Evolutionary conservation across 2,113 vertebrate species (phyloP).

Genomic region (Suncus etruscus): DNA sequence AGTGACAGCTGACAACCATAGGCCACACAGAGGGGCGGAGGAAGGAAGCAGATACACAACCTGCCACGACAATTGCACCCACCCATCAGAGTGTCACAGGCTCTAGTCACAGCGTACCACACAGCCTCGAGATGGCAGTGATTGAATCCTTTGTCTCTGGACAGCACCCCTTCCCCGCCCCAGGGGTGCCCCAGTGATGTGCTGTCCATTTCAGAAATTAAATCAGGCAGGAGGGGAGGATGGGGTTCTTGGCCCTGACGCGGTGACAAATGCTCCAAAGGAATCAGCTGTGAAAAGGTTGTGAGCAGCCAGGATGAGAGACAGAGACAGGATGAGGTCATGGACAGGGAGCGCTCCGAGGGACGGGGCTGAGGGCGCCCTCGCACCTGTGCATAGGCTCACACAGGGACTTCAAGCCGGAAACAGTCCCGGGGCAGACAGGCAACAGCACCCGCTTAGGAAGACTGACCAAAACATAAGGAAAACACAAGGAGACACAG

Average conservation of each 20-base stretch:
- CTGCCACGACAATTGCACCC: conserved; percentile 28
- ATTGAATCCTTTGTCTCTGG: conserved; percentile 73
- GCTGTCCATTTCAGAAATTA: conserved; percentile 83
- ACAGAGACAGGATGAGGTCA: conserved; percentile 84
- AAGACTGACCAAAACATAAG: conserved; percentile 13
- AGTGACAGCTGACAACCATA: conserved; percentile 9
- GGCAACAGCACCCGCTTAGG: conserved; percentile 59
- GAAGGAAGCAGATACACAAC: not conserved
- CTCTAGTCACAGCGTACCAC: not conserved
- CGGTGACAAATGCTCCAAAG: conserved; percentile 82
- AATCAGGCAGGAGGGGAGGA: conserved; percentile 80
- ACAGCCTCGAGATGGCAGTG: conserved; percentile 42
- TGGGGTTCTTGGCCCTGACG: conserved; percentile 80
- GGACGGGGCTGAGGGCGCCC: conserved; percentile 72
- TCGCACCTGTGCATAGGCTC: conserved; percentile 78
- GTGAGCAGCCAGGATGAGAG: conserved; percentile 82
- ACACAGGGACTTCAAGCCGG: conserved; percentile 71
- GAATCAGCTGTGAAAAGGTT: conserved; percentile 84
- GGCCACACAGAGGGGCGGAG: not conserved
- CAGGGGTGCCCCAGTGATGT: conserved; percentile 74
- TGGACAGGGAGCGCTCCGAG: conserved; percentile 69
- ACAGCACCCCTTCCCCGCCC: conserved; percentile 62
- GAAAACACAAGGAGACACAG: not conserved
- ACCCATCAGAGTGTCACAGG: not conserved
- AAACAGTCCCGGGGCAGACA: conserved; percentile 58